Percentiles rank a stretch among this genome's conserved stretches.
These are phyloP conservation scores for Prochilodus magdalenae DNA, from an alignment of 2,113 vertebrate genomes.

Conservation along the genomic window DNA sequence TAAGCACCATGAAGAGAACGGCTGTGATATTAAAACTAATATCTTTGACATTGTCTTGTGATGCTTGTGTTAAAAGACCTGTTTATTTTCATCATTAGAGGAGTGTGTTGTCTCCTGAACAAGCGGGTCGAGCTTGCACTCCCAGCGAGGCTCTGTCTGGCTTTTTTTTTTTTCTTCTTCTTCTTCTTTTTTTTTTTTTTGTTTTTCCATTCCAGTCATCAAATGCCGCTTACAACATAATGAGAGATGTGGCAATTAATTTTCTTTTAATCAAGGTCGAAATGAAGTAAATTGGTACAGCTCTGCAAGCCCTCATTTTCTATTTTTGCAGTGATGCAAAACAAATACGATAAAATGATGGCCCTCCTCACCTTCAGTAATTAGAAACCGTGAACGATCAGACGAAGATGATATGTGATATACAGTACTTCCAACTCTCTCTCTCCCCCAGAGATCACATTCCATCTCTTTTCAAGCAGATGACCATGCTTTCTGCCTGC, in stretches of 20 bases:
- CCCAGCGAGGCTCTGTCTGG: constrained; percentile 71
- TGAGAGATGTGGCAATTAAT: constrained; percentile 99
- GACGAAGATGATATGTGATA: constrained; percentile 88
- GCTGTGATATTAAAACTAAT: constrained; percentile 61
- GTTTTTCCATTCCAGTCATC: constrained; percentile 83
- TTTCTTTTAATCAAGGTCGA: constrained; percentile 99
- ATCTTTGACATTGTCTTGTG: constrained; percentile 65
- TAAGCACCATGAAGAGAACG: constrained; percentile 57
- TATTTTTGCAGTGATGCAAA: constrained; percentile 99
- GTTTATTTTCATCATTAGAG: constrained; percentile 76
- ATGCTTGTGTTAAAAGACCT: constrained; percentile 66
- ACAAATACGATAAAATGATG: constrained; percentile 99
- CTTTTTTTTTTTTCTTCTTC: constrained; percentile 64
- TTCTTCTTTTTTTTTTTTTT: constrained; percentile 67
- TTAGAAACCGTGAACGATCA: constrained; percentile 99
- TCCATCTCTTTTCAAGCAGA: constrained; percentile 80
- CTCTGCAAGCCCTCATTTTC: constrained; percentile 98
- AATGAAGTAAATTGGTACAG: constrained; percentile 98
- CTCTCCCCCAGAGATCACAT: constrained; percentile 77
- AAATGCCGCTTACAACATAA: constrained; percentile 94
- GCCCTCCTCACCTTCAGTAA: constrained; percentile 99
- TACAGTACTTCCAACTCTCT: constrained; percentile 70
- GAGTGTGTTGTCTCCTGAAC: constrained; percentile 65
- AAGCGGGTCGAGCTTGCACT: constrained; percentile 69
- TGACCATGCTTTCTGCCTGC: constrained; percentile 79